Evolutionary conservation across 2,113 vertebrate genomes (phyloP).

Genomic region (Lichenostomus cassidix): DNA sequence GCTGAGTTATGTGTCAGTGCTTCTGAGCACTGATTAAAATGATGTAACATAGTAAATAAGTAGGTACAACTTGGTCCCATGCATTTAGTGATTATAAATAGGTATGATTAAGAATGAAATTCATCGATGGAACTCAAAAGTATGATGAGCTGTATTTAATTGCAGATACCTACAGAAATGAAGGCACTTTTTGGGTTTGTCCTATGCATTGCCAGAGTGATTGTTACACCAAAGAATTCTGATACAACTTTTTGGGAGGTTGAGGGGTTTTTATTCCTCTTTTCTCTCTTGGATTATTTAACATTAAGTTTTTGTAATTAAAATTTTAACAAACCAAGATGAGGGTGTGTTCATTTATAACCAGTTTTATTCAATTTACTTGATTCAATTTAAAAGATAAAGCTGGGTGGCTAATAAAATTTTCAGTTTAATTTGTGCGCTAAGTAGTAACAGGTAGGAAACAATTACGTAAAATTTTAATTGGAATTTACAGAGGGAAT

Average conservation of each 20-base stretch:
- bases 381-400: slow-evolving; percentile 26
- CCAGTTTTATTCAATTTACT: slow-evolving; percentile 25
- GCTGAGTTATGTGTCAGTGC: not conserved
- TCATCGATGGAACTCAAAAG: not conserved
- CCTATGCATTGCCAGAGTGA: not conserved
- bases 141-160: not conserved
- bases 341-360: not conserved
- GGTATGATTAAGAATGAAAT: not conserved
- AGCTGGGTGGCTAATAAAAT: slow-evolving; percentile 40
- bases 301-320: not conserved
- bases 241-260: not conserved
- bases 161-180: not conserved
- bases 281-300: not conserved
- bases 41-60: not conserved
- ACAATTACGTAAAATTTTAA: slow-evolving; percentile 42
- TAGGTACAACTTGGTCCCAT: not conserved
- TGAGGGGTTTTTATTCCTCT: not conserved
- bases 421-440: slow-evolving; percentile 14
- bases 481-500: slow-evolving; percentile 28
- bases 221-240: not conserved
- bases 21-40: not conserved
- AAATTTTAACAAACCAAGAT: not conserved
- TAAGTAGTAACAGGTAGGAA: slow-evolving; percentile 37
- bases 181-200: not conserved
- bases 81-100: not conserved